Base-by-base conservation (phyloP, 2,888 invertebrate species). In the Gastrophysa polygoni region DNA sequence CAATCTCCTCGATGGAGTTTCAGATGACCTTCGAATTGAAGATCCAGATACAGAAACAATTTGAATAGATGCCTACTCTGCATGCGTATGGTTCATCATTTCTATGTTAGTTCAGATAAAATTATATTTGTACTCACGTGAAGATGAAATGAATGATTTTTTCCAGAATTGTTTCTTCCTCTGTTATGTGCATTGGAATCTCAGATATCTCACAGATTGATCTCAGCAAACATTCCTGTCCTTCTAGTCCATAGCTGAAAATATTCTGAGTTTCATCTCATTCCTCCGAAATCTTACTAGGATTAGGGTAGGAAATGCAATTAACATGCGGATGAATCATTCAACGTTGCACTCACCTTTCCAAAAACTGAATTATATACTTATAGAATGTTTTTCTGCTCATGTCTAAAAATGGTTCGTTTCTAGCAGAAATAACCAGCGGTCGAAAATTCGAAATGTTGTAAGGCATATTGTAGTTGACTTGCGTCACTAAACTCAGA, bases 131-230 rank as follows among this genome's bases (percentile, higher is more conserved):
- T 47, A 73, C 78, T 74, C 72, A 79, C 80, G 78, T 79, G 54
- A 80, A 76, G 8, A 78, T 48, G 57, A 72, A 79, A 66, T 81
- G 78, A 14, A 82, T 78, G 34, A 83, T 79, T 46, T 76, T 75
- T 63, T 83, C 82, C 34, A 84, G 66, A 17, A 83, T 71, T 48
- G 76, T 78, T 70, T 83, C 81, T 43, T 78, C 69, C 17, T 75
- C 71, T 24, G 71, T 72, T 16, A 76, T 67, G 57, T 78, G 74
- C 72, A 79, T 72, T 0, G 80, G 80, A 43, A 71, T 70, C 59
- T 79, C 77, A 0, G 77, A 71, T 32, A 79, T 71, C 67, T 80
- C 80, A 54, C 80, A 80, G 49, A 79, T 74, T 1, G 77, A 64
- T 34, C 77, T 67, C 17, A 77, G 66, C 2, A 79, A 61, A 55